Base-by-base conservation (phyloP, 2,888 invertebrate species). In the Tortricodes alternella region DNA sequence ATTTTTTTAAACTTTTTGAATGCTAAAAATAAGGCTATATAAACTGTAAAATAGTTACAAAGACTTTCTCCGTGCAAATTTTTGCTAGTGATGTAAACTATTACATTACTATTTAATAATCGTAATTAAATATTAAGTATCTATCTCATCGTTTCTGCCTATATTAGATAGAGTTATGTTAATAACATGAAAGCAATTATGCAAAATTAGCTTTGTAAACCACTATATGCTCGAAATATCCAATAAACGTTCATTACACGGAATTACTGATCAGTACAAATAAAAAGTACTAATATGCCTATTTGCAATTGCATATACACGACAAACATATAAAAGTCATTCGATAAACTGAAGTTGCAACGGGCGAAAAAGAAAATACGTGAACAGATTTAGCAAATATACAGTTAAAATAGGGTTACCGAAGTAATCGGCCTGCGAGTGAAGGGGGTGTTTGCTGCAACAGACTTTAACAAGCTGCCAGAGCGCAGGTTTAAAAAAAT, bases 401-500 rank as follows among this genome's bases (percentile, higher is more conserved):
- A 62, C 61, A 67, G 65, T 68, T 66, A 64, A 69, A 71, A 67
- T 67, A 68, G 66, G 66, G 68, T 70, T 63, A n/a, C 67, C 68
- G 64, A 70, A 71, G 66, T 67, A 67, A 75, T 71, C 66, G 66
- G 66, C 67, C 74, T 79, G 80, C 71, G 73, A 71, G 76, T 79
- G 80, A 83, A 79, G 75, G 73, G 72, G 70, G 73, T 73, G 71
- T 77, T 74, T 64, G 65, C 65, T 66, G 71, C 61, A 68, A 71
- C 60, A 59, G 73, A 76, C 76, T 73, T 73, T 80, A 81, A 81
- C 83, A 78, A 78, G 73, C 74, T 78, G 76, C 76, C 80, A 74
- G 62, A 46, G 49, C 57, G 59, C 16, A n/a, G 49, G 44, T 37
- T 50, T 41, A 48, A 56, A 49, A 43, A 50, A 56, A 50, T 18